Percentiles rank a stretch among this genome's conserved stretches.
Evolutionary conservation across 2,113 vertebrate genomes (phyloP).

Genomic region (Dissostichus mawsoni): DNA sequence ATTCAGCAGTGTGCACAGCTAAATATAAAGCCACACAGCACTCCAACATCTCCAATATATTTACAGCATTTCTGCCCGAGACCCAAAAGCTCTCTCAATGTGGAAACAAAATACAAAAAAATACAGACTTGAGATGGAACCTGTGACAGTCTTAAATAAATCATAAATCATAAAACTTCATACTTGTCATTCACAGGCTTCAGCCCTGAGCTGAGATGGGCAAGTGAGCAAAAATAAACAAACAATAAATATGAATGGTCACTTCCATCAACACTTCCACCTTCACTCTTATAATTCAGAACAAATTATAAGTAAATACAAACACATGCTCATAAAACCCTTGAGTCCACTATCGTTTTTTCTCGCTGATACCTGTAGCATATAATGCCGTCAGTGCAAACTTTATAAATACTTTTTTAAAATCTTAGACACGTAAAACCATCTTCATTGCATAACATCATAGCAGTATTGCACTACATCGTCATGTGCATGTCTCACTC

Average conservation of each 20-base stretch:
- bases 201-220: conserved; percentile 44
- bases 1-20: conserved; percentile 56
- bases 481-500: conserved; percentile 63
- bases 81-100: conserved; percentile 58
- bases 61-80: conserved; percentile 74
- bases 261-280: conserved; percentile 75
- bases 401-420: conserved; percentile 65
- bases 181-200: conserved; percentile 57
- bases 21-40: conserved; percentile 57
- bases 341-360: conserved; percentile 22
- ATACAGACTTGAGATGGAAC: conserved; percentile 69
- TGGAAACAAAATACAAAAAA: conserved; percentile 61
- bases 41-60: conserved; percentile 65
- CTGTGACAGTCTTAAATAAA: conserved; percentile 69
- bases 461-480: conserved; percentile 77
- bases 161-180: conserved; percentile 46
- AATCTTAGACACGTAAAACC: conserved; percentile 68
- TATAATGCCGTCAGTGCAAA: conserved; percentile 77
- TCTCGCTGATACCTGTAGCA: conserved; percentile 60
- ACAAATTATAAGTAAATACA: conserved; percentile 76
- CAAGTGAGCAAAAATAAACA: conserved; percentile 58
- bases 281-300: conserved; percentile 75
- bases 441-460: conserved; percentile 81
- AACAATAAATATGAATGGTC: conserved; percentile 73
- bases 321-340: conserved; percentile 76